These are phyloP conservation scores for Antigone vipio DNA, from an alignment of 2,113 vertebrate genomes.

Conservation along the genomic window DNA sequence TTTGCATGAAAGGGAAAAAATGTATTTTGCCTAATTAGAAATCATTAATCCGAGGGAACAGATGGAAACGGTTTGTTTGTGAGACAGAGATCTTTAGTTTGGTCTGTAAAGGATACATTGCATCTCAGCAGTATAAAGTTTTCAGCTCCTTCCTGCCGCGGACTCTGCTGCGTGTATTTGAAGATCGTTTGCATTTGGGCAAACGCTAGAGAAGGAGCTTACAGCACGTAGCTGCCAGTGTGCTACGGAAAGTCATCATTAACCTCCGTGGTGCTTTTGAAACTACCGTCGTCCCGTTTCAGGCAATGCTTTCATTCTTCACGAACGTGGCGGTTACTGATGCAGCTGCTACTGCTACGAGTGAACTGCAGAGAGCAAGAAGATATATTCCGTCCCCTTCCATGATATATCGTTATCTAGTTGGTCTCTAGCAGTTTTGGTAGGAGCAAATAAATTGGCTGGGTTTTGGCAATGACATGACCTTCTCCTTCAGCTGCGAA, in stretches of 20 bases:
- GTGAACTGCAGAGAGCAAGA: not conserved
- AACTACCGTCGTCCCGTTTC: not conserved
- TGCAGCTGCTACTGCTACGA: not conserved
- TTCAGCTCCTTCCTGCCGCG: not conserved
- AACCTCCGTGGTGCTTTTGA: not conserved
- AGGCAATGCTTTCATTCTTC: not conserved
- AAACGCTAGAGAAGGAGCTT: not conserved
- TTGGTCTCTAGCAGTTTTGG: not conserved
- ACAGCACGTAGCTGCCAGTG: not conserved
- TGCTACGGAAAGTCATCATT: not conserved
- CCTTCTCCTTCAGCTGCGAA: not conserved
- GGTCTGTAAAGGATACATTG: not conserved
- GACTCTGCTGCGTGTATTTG: not conserved
- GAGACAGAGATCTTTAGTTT: not conserved
- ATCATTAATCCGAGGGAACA: not conserved
- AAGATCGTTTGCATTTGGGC: accelerated
- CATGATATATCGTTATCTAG: not conserved
- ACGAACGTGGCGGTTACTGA: not conserved
- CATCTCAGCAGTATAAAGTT: not conserved
- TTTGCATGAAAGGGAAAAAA: not conserved
- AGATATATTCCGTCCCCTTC: not conserved
- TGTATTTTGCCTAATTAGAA: not conserved
- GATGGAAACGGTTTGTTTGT: not conserved
- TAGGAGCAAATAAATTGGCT: not conserved
- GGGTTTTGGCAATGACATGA: not conserved